Evolutionary conservation across 1,140 invertebrate species (phyloP).

Genomic region (Paracyclopina nana): DNA sequence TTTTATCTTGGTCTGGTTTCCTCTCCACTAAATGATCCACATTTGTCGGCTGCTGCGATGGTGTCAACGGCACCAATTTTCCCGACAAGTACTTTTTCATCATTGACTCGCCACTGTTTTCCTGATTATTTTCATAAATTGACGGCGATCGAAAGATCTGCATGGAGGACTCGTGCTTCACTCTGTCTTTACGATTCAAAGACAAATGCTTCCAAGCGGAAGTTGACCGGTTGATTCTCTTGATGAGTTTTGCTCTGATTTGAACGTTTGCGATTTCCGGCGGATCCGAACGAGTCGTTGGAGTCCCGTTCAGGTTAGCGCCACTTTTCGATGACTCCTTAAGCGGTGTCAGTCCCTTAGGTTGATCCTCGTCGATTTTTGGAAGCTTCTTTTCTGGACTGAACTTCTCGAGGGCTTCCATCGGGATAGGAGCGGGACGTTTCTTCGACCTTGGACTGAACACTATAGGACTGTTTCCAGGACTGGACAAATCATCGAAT

Average conservation of each 20-base stretch:
- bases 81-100: constrained; percentile 13
- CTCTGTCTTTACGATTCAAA: constrained; percentile 1
- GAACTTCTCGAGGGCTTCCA: neutral
- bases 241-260: neutral
- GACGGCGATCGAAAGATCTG: constrained; percentile 11
- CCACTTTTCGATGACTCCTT: neutral
- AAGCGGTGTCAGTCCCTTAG: neutral
- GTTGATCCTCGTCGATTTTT: neutral
- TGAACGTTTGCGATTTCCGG: neutral
- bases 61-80: constrained; percentile 9
- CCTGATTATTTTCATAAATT: constrained; percentile 2
- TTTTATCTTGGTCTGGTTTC: too few species aligned
- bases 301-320: neutral
- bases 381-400: neutral
- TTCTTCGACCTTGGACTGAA: constrained; percentile 3
- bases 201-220: constrained; percentile 1
- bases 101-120: neutral
- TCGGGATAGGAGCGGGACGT: neutral
- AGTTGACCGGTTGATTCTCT: too few species aligned
- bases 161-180: neutral
- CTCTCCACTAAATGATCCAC: constrained; percentile 6
- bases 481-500: neutral
- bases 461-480: neutral
- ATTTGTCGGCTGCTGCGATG: constrained; percentile 9
- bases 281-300: neutral